These are phyloP conservation scores for Caprella mutica DNA, from an alignment of 2,888 invertebrate species.

Conservation along the genomic window DNA sequence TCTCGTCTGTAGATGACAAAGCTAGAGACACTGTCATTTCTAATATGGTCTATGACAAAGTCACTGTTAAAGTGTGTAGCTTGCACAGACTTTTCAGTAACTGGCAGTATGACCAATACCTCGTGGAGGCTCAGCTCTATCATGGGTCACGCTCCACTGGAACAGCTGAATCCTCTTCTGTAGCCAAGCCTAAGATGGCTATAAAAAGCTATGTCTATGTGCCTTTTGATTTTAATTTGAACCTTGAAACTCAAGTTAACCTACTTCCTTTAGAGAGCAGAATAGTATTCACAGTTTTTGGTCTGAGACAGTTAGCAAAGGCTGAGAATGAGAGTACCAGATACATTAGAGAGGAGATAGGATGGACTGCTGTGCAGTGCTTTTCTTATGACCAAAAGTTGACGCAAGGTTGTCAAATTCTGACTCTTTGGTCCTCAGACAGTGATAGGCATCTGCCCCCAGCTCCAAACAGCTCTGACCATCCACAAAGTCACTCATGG, in stretches of 20 bases:
- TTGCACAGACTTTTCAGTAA: constrained; percentile 62
- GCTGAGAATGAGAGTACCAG: constrained; percentile 40
- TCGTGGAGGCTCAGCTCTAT: constrained; percentile 72
- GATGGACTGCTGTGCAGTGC: constrained; percentile 84
- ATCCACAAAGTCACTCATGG: constrained; percentile 62
- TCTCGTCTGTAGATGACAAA: too few species aligned
- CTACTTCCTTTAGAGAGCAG: constrained; percentile 78
- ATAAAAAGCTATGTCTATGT: constrained; percentile 65
- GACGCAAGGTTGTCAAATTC: constrained; percentile 63
- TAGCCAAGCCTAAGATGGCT: constrained; percentile 50
- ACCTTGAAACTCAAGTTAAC: constrained; percentile 64
- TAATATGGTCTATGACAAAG: constrained; percentile 53
- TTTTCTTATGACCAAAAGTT: constrained; percentile 75
- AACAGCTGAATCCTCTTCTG: constrained; percentile 58
- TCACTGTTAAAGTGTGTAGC: constrained; percentile 45
- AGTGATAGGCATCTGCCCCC: constrained; percentile 74
- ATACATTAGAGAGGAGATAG: constrained; percentile 67
- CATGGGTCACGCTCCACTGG: constrained; percentile 74
- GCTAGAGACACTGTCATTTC: constrained; percentile 23
- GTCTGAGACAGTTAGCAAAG: constrained; percentile 54
- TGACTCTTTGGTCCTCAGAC: constrained; percentile 72
- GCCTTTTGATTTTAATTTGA: constrained; percentile 69
- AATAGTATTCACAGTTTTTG: constrained; percentile 72
- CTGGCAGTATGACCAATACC: constrained; percentile 75
- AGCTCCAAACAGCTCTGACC: constrained; percentile 63